Evolutionary conservation across 2,888 invertebrate genomes (phyloP).

Genomic region (Aspidiotus rigidus): DNA sequence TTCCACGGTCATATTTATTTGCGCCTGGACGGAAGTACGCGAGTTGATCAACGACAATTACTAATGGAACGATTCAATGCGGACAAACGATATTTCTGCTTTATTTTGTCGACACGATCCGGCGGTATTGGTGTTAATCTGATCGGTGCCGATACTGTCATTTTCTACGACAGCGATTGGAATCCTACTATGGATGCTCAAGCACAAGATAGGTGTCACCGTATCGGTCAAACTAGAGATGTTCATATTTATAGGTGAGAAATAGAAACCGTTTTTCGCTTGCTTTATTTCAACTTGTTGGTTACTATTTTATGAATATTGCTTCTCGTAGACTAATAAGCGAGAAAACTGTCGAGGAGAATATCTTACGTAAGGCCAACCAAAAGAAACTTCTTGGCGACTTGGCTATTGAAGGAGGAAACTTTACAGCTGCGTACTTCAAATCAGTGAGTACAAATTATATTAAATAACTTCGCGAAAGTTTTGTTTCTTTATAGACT

Average conservation of each 20-base stretch:
- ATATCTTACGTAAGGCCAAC: conserved; percentile 96
- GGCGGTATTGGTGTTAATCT: conserved; percentile 97
- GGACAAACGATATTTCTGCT: conserved; percentile 88
- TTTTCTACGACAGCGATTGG: conserved; percentile 99
- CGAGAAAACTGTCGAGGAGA: conserved; percentile 96
- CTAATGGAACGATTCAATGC: conserved; percentile 96
- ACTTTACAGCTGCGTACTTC: conserved; percentile 95
- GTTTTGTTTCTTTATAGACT: too few species aligned
- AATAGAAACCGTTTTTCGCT: neutral
- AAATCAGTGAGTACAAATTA: conserved; percentile 55
- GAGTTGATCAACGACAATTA: conserved; percentile 85
- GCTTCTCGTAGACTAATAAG: conserved; percentile 67
- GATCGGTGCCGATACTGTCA: conserved; percentile 97
- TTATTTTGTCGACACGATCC: conserved; percentile 93
- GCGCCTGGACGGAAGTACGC: conserved; percentile 90
- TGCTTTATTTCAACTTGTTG: neutral
- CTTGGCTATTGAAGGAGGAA: conserved; percentile 96
- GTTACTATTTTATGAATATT: conserved; percentile 1
- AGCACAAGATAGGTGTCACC: conserved; percentile 91
- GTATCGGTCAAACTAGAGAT: conserved; percentile 98
- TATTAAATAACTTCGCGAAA: too few species aligned
- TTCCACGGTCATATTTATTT: conserved; percentile 95
- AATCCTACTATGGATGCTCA: conserved; percentile 99
- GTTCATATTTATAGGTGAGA: conserved; percentile 52
- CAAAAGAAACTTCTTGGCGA: conserved; percentile 93